Base-by-base conservation (phyloP, 1,140 invertebrate genomes). In the Brachionus rubens region DNA sequence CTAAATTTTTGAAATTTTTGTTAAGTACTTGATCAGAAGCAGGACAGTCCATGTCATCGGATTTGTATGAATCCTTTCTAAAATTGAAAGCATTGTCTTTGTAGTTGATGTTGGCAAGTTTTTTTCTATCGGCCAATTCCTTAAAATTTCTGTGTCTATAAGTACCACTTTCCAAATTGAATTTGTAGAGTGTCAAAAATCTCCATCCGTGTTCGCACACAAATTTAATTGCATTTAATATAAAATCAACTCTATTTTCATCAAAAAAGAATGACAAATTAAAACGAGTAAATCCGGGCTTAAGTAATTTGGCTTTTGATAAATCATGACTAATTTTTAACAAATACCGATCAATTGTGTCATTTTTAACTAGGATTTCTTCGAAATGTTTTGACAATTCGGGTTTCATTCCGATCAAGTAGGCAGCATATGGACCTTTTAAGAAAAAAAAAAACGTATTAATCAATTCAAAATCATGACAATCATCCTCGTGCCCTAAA, bases 181-280 rank as follows among this genome's bases (percentile, higher is more conserved):
- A 87, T 10, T 89, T 87, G 81, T 95, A 95, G 80, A 93, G 90
- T 0, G 92, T 92, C 43, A 96, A 82, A 33, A 95, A 87, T 80
- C 92, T 92, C 91, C 92, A 94, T 0, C 91, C 92, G 84, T 93
- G 89, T 0, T 91, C 90, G 0, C 92, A 91, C 0, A 94, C 90
- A 88, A 93, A 90, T 83, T 91, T 90, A 14, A 96, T 82, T 0
- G 92, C 91, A 83, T 92, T 90, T 59, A 94, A 82, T 1, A 94
- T 88, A 82, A 91, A 94, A 10, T 91, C 89, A 24, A 84, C 83
- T 83, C 93, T 90, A 36, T 88, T 84, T 76, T 93, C 90, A 21
- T 89, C 88, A 84, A 92, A 90, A 81, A 93, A 92, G 82, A 89
- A 95, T 1, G 93, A 91, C 26, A 96, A 86, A 54, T 91, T 92